Evolutionary conservation across 2,113 vertebrate genomes (phyloP).

Genomic region (Sinosuthora webbiana): DNA sequence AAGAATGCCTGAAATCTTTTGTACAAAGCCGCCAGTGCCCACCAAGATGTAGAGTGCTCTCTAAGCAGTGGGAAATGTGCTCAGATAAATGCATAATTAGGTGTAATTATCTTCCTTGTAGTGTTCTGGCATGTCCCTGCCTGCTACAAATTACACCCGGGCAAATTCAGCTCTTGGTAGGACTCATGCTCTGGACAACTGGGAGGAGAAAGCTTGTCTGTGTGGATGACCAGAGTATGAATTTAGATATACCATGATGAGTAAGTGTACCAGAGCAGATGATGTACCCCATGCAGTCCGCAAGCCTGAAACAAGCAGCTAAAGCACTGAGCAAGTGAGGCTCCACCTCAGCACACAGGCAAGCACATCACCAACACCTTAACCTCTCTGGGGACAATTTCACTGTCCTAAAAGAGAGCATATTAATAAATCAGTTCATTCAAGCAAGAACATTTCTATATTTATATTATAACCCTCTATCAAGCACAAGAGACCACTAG

Average conservation of each 20-base stretch:
- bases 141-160: not conserved
- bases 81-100: not conserved
- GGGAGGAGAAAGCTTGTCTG: not conserved
- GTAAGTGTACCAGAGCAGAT: not conserved
- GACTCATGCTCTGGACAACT: not conserved
- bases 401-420: not conserved
- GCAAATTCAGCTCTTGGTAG: not conserved
- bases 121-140: not conserved
- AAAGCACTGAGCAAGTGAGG: not conserved
- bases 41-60: not conserved
- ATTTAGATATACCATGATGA: not conserved
- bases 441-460: not conserved
- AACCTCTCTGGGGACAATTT: not conserved
- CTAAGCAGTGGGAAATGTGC: not conserved
- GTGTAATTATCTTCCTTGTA: not conserved
- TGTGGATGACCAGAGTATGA: not conserved
- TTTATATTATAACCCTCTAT: not conserved
- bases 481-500: not conserved
- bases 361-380: not conserved
- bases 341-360: not conserved
- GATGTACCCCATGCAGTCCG: not conserved
- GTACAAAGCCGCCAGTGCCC: not conserved
- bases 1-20: not conserved
- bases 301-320: not conserved
- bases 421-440: not conserved